Conservation (phyloP, 2,888 invertebrate genomes). For the Seira ritae region DNA sequence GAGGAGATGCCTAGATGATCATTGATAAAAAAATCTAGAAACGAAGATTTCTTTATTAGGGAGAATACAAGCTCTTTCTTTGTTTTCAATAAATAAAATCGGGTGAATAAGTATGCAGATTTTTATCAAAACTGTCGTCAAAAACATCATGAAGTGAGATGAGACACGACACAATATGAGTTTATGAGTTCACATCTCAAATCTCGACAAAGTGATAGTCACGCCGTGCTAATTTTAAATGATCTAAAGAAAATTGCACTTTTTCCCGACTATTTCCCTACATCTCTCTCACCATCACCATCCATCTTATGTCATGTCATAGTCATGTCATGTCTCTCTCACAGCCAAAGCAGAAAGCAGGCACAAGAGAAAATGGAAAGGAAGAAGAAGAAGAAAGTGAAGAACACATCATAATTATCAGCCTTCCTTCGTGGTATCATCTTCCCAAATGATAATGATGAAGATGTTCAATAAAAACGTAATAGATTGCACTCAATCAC, state of each 20-base stretch:
- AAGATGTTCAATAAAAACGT: neutral
- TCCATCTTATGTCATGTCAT: neutral
- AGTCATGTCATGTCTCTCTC: neutral
- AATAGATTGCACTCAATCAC: constrained; percentile 5
- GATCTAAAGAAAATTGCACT: constrained; percentile 8
- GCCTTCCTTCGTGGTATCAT: neutral
- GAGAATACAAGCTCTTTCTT: neutral
- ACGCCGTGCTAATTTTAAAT: neutral
- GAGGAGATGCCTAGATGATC: neutral
- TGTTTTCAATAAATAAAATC: neutral
- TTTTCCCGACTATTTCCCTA: neutral
- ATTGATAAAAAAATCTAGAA: neutral
- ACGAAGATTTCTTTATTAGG: neutral
- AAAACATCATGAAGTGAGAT: too few species aligned
- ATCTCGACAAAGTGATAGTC: neutral
- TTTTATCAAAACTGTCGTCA: constrained; percentile 3
- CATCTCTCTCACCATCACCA: too few species aligned
- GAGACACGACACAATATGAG: constrained; percentile 7
- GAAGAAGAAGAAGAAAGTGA: constrained; percentile 8
- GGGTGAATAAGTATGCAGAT: neutral
- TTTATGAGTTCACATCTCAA: neutral
- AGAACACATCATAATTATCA: neutral
- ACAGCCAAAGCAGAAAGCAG: neutral
- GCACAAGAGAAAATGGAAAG: constrained; percentile 3
- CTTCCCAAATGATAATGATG: neutral